Conservation (phyloP, 2,888 invertebrate genomes). For the Rhingia rostrata region DNA sequence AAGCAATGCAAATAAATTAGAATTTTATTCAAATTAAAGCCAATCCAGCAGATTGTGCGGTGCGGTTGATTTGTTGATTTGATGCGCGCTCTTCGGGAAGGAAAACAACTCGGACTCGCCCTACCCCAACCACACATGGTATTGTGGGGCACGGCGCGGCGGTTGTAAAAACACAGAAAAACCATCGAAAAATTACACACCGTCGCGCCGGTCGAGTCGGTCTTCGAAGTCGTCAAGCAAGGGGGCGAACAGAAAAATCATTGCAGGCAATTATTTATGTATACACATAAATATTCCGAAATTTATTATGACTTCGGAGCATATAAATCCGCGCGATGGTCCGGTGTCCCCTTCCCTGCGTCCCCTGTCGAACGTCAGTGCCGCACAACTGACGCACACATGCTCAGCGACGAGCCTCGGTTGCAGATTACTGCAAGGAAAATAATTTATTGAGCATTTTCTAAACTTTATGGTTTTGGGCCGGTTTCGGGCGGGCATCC, state of each 20-base stretch:
- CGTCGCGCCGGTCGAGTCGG: neutral
- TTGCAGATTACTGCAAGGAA: constrained; percentile 68
- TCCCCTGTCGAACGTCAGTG: neutral
- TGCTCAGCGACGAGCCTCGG: constrained; percentile 38
- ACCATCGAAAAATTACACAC: constrained; percentile 53
- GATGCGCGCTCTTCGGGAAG: constrained; percentile 57
- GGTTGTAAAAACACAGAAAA: constrained; percentile 39
- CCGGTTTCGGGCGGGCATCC: constrained; percentile 39
- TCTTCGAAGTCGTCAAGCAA: constrained; percentile 5
- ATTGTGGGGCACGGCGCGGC: neutral
- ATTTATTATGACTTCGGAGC: constrained; percentile 73
- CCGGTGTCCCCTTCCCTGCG: constrained; percentile 27
- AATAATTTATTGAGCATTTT: constrained; percentile 73
- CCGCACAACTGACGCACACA: constrained; percentile 24
- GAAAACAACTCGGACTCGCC: neutral
- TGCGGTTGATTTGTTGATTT: constrained; percentile 69
- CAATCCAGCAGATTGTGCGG: constrained; percentile 67
- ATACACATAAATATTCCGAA: constrained; percentile 72
- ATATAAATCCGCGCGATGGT: constrained; percentile 64
- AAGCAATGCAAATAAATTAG: constrained; percentile 71
- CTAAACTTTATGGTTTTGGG: constrained; percentile 71
- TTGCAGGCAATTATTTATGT: constrained; percentile 72
- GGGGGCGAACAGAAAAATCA: constrained; percentile 55
- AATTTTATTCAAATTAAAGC: constrained; percentile 73
- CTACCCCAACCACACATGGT: constrained; percentile 19